phyloP scores from a whole-genome alignment of 1,140 invertebrate species.

The Drepana arcuata region DNA sequence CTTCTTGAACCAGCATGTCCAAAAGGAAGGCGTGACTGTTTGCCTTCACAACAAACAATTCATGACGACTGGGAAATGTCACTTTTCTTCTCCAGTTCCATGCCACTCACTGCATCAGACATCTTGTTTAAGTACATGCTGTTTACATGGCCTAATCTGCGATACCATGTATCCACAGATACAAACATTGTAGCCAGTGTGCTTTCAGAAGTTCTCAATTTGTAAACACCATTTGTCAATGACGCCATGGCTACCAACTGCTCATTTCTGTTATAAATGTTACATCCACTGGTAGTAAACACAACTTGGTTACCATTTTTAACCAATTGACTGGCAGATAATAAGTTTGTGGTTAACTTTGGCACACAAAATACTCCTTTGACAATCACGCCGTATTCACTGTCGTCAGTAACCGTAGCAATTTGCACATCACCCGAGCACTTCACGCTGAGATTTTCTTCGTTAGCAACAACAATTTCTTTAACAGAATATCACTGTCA shows the following conservation, averaged over 20 bases:
- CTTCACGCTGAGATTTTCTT: conserved; percentile 19
- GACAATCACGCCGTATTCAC: conserved; percentile 7
- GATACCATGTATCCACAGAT: conserved; percentile 1
- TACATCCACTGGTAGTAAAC: conserved; percentile 1
- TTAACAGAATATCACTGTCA: too few species aligned
- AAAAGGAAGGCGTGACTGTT: conserved; percentile 2
- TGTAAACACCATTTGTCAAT: conserved; percentile 11
- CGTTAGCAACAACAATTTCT: conserved; percentile 26
- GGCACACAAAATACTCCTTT: conserved; percentile 17
- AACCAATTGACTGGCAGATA: conserved; percentile 30
- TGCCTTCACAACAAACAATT: conserved; percentile 9
- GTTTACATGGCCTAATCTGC: conserved; percentile 2
- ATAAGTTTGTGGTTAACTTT: conserved; percentile 20
- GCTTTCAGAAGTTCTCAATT: conserved; percentile 1
- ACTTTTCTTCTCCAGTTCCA: conserved; percentile 13
- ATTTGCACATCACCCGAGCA: conserved; percentile 20
- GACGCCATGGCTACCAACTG: conserved; percentile 10
- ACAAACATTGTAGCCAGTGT: conserved; percentile 1
- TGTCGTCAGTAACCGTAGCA: conserved; percentile 15
- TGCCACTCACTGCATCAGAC: not conserved
- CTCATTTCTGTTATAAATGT: conserved; percentile 6
- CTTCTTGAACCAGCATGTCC: not conserved
- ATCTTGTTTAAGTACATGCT: too few species aligned
- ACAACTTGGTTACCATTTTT: conserved; percentile 21
- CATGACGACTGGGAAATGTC: conserved; percentile 8